phyloP scores from a whole-genome alignment of 2,888 invertebrate genomes.

The Tridacna gigas region DNA sequence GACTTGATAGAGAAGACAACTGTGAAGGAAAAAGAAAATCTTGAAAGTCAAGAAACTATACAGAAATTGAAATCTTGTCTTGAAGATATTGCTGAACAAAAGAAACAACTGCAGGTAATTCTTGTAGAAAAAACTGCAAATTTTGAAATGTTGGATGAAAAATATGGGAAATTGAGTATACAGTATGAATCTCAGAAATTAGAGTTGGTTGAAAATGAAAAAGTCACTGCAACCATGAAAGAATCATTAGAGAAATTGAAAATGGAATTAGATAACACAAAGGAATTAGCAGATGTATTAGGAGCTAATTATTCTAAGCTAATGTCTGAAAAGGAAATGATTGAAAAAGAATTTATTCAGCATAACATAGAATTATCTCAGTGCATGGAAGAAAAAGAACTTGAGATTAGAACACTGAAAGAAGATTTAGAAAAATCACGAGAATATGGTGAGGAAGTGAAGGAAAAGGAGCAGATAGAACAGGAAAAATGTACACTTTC shows the following conservation, averaged over 20 bases:
- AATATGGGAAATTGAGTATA: background rate
- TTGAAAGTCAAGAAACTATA: constrained; percentile 2
- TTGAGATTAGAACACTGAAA: background rate
- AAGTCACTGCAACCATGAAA: too few relatives aligned
- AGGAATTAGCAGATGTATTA: background rate
- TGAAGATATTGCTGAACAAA: background rate
- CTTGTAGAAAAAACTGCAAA: background rate
- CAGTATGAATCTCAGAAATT: constrained; percentile 30
- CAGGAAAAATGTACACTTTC: background rate
- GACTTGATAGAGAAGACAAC: constrained; percentile 32
- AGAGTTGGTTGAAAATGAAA: background rate
- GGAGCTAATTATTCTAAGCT: background rate
- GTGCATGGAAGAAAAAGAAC: background rate
- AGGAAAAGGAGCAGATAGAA: background rate
- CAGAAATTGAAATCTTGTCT: background rate
- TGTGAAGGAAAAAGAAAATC: constrained; percentile 12
- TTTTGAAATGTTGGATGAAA: constrained; percentile 10
- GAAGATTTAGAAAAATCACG: background rate
- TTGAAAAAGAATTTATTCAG: background rate
- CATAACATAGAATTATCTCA: background rate
- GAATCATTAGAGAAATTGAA: background rate
- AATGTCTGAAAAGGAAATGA: background rate
- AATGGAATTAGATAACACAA: background rate
- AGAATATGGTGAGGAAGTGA: background rate
- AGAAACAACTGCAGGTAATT: constrained; percentile 12